Percentiles rank a stretch among this genome's conserved stretches.
Conservation (phyloP, 2,797 vertebrate species). For the Xenentodon cancila region DNA sequence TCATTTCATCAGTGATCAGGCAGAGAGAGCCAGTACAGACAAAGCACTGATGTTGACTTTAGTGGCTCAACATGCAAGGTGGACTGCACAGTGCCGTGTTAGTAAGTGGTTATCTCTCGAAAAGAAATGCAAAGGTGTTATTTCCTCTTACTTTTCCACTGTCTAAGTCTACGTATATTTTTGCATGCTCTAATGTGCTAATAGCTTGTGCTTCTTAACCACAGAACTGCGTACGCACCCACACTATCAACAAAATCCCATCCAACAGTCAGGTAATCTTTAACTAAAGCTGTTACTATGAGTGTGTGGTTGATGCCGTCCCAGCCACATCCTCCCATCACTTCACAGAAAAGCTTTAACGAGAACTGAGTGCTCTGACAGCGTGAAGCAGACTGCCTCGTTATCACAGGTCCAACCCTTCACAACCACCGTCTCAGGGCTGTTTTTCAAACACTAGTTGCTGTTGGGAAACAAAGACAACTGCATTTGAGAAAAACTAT, state of each 20-base stretch:
- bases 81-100: too few species aligned
- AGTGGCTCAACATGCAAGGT: too few species aligned
- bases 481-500: not conserved
- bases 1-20: not conserved
- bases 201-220: not conserved
- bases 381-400: slow-evolving; percentile 14
- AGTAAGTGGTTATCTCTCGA: too few species aligned
- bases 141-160: too few species aligned
- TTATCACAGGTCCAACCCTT: slow-evolving; percentile 20
- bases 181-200: not conserved
- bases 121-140: too few species aligned
- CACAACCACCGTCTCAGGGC: slow-evolving; percentile 4
- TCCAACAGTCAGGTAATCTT: not conserved
- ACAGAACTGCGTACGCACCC: not conserved
- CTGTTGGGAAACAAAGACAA: slow-evolving; percentile 36
- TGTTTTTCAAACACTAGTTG: slow-evolving; percentile 9
- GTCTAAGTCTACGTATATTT: too few species aligned
- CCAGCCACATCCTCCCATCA: slow-evolving; percentile 69
- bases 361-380: slow-evolving; percentile 35
- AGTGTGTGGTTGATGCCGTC: slow-evolving; percentile 31
- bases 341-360: slow-evolving; percentile 41
- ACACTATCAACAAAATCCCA: slow-evolving; percentile 5
- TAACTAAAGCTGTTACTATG: slow-evolving; percentile 34
- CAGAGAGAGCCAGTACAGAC: not conserved
- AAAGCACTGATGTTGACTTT: not conserved